Evolutionary conservation across 2,113 vertebrate genomes (phyloP).

Genomic region (Pelvicachromis taeniatus): DNA sequence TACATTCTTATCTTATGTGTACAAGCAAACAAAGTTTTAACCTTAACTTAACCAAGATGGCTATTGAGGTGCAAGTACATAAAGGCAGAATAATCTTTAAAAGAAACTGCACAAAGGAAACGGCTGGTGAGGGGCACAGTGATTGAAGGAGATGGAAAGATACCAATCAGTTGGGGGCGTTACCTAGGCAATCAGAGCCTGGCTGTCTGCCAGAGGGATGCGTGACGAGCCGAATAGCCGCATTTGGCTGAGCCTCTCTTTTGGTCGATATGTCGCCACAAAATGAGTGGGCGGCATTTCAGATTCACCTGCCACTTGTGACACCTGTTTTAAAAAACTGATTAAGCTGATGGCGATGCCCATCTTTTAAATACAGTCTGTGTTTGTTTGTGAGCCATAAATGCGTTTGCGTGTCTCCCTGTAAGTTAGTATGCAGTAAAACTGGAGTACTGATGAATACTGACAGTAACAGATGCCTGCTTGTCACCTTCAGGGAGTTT

Average conservation of each 20-base stretch:
- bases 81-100: neutral
- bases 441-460: neutral
- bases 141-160: neutral
- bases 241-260: too few relatives aligned
- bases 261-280: neutral
- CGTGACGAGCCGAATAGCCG: fast-evolving
- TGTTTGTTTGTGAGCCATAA: fast-evolving
- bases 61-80: too few relatives aligned
- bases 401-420: neutral
- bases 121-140: neutral
- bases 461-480: neutral
- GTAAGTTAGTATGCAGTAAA: neutral
- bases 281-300: fast-evolving
- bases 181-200: neutral
- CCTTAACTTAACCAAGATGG: too few relatives aligned
- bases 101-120: neutral
- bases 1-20: neutral
- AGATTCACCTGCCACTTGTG: neutral
- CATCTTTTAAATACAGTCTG: neutral
- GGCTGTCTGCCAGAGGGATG: neutral
- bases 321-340: neutral
- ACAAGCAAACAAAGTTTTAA: too few relatives aligned
- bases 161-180: neutral
- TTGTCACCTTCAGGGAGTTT: neutral
- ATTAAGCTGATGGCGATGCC: neutral